Evolutionary conservation across 2,113 vertebrate species (phyloP), one percentile per base, ranked within the genome.

Genomic region (Grus americana): DNA sequence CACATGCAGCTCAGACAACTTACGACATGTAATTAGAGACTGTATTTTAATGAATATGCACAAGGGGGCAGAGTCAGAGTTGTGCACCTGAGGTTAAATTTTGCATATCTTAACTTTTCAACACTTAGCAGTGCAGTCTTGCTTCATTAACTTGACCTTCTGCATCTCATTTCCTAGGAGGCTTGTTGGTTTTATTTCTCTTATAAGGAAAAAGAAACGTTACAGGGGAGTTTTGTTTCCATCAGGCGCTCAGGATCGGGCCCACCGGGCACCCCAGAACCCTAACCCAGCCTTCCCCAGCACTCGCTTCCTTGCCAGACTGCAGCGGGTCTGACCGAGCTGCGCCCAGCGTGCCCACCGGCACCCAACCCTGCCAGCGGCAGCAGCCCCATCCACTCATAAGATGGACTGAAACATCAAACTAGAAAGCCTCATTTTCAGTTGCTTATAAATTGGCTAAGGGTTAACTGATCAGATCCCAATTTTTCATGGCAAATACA

Each of bases 21-120:
- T 79, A 15, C 2, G 1, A 57, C 88, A 54, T 36, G 83, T 92
- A 90, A 97, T 96, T 92, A 93, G 73, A 86, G 79, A 59, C 88
- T 96, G 91, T 92, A 91, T 92, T 97, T 88, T 94, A 97, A 97
- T 97, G 95, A 95, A 91, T 97, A 95, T 95, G 96, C 95, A 97
- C 95, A 96, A 95, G 95, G 91, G 95, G 96, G 92, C 94, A 96
- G 94, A 97, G 95, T 85, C 95, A 96, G 79, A 96, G 95, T 71
- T 87, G 73, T 19, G 70, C 92, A 96, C 92, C 91, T 93, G 95
- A 92, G 92, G 86, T 93, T 63, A 96, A 79, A 38, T 91, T 95
- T 87, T 93, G 88, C 86, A 95, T 96, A 92, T 96, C 89, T 95
- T 84, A 92, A 82, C 82, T 93, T 93, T 47, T 57, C 79, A 38